phyloP scores from a whole-genome alignment of 2,888 invertebrate genomes.

The Neoitamus cyanurus region DNA sequence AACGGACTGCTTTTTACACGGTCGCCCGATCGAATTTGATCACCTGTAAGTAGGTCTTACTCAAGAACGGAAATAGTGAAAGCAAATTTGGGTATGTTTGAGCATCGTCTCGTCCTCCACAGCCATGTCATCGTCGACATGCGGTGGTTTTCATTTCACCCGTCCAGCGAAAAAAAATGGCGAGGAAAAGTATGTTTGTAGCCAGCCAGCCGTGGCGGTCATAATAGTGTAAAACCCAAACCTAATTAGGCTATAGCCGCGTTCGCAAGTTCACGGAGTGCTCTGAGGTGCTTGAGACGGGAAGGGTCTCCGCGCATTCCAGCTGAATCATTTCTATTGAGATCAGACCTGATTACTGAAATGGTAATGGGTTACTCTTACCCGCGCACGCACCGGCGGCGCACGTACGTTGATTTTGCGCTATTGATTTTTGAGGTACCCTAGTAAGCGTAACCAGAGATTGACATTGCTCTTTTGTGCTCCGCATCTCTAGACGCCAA shows the following conservation, averaged over 20 bases:
- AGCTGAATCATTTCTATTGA: slow-evolving; percentile 26
- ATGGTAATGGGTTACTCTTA: slow-evolving; percentile 29
- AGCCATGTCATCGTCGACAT: background rate
- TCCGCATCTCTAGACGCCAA: background rate
- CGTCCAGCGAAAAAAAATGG: background rate
- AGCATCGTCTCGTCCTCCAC: slow-evolving; percentile 5
- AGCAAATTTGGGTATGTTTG: background rate
- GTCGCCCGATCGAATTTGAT: background rate
- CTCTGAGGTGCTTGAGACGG: background rate
- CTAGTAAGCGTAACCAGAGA: background rate
- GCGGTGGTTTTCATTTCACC: background rate
- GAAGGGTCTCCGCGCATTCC: background rate
- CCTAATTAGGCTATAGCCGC: background rate
- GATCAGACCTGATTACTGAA: background rate
- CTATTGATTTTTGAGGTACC: background rate
- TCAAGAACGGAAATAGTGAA: slow-evolving; percentile 31
- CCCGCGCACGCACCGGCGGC: background rate
- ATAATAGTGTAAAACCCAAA: slow-evolving; percentile 19
- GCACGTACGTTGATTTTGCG: background rate
- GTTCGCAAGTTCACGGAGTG: slow-evolving; percentile 17
- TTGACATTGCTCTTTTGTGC: background rate
- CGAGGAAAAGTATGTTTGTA: background rate
- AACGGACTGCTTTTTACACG: background rate
- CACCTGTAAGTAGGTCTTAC: slow-evolving; percentile 20
- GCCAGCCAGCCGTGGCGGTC: background rate